Evolutionary conservation across 23 tunicate genomes (phyloP), one percentile per base, ranked within the genome.

Genomic region (Phallusia fumigata): DNA sequence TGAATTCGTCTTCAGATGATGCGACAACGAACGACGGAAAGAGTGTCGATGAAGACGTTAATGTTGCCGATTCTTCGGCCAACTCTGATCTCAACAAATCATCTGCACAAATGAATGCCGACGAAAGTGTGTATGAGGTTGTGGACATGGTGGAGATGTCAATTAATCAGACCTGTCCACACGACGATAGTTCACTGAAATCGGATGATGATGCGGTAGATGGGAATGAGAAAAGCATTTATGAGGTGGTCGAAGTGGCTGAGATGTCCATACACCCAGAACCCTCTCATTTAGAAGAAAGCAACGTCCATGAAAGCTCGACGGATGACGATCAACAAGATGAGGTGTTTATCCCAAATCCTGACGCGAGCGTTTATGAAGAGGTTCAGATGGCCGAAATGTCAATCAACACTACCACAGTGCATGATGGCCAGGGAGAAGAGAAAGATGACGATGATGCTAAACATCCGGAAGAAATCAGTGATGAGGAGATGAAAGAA

Each of bases 61-160:
- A 86, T 52, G 77, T 86, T 33, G 84, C 53, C 10, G 81, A 86
- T 26, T 72, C 58, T 26, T 80, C 90, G 24, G 33, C 19, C 18
- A 52, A 28, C 24, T 33, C 47, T 30, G 82, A 53, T 52, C 31
- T 10, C n/a, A 34, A 51, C 24, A 53, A 52, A 51, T 8, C 32
- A 31, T 11, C 35, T 33, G 30, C 50, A 19, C 36, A 73, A 19
- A 5, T 3, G 11, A 0, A 52, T 28, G 51, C 30, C 1, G 72
- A 79, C n/a, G 84, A 73, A 79, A 86, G 84, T 44, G 69, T 79
- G 34, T 79, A 40, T 73, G 92, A 75, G 30, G 75, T 76, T 69
- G 74, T 83, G 8, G 92, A 83, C 45, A 85, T 85, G 88, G 88
- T 58, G 35, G 83, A 85, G 30, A 78, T 69, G 79, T 85, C 88